Evolutionary conservation across 2,113 vertebrate species (phyloP), one percentile per base, ranked within the genome.

Genomic region (Pandion haliaetus): DNA sequence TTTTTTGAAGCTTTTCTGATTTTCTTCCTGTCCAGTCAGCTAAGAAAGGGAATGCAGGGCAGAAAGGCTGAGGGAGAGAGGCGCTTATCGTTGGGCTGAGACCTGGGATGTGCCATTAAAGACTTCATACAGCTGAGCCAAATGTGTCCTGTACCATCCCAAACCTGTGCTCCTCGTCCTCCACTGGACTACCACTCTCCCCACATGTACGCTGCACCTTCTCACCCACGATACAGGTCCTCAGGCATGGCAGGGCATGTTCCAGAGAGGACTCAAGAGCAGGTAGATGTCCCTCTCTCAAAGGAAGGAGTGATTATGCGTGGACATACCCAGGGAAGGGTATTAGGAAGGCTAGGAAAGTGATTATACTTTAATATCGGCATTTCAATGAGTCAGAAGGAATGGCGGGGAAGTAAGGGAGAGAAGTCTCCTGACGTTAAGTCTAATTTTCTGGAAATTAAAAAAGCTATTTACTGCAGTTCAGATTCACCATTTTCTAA

Each of bases 151-250:
- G 19, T 40, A 34, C 15, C 6, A 31, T 31, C 21, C 50, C 50
- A 58, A 62, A 71, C 17, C 20, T 17, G 3, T 29, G n/a, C 18
- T 78, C 21, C 38, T 66, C 4, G 2, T 57, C 18, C 63, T 62
- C 36, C 34, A 54, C 20, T 44, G 42, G 2, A 32, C 26, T 86
- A 26, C 36, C 3, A 4, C 67, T n/a, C n/a, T 65, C 26, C 65
- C 17, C 18, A 29, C 49, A 45, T 0, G 3, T 5, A 47, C 0
- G 10, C 20, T 32, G n/a, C 32, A 78, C 40, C 38, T 93, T 63
- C 54, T 69, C 62, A 59, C 23, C 26, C 5, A 2, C 1, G 3
- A 34, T 2, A 36, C 0, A 4, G 29, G 23, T 76, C 19, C 49
- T 66, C 52, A 32, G 54, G 40, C 5, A 6, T 0, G 2, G 38